These are phyloP conservation scores for Hydropsyche betteni DNA, from an alignment of 2,888 invertebrate genomes.

Conservation along the genomic window DNA sequence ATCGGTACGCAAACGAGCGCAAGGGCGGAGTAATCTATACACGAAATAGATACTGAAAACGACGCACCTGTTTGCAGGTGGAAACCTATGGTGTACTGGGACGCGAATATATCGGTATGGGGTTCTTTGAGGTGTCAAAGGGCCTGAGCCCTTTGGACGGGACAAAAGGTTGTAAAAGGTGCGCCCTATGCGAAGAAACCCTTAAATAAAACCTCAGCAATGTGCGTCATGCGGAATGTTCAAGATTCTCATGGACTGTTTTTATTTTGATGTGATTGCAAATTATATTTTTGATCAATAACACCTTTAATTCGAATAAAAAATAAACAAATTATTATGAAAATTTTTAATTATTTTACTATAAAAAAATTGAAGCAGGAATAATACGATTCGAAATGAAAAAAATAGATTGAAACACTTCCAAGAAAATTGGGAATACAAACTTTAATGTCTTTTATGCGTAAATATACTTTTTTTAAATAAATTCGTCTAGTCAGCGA, in stretches of 20 bases:
- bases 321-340: too few species aligned
- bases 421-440: too few species aligned
- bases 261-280: too few species aligned
- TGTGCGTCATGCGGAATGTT: slow-evolving; percentile 1
- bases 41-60: slow-evolving; percentile 20
- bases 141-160: not conserved
- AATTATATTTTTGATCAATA: too few species aligned
- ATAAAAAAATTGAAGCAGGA: too few species aligned
- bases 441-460: too few species aligned
- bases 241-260: not conserved
- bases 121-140: slow-evolving; percentile 23
- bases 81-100: not conserved
- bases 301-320: too few species aligned
- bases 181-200: not conserved
- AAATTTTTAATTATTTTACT: too few species aligned
- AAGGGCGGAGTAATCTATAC: slow-evolving; percentile 20
- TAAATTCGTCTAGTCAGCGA: too few species aligned
- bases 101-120: not conserved
- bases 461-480: too few species aligned
- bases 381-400: too few species aligned
- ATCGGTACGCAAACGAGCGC: slow-evolving; percentile 7
- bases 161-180: slow-evolving; percentile 15
- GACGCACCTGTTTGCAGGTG: slow-evolving; percentile 13
- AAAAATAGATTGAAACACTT: too few species aligned
- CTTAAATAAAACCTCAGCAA: not conserved